Evolutionary conservation across 2,888 invertebrate species (phyloP).

Genomic region (Syrista parreyssii): DNA sequence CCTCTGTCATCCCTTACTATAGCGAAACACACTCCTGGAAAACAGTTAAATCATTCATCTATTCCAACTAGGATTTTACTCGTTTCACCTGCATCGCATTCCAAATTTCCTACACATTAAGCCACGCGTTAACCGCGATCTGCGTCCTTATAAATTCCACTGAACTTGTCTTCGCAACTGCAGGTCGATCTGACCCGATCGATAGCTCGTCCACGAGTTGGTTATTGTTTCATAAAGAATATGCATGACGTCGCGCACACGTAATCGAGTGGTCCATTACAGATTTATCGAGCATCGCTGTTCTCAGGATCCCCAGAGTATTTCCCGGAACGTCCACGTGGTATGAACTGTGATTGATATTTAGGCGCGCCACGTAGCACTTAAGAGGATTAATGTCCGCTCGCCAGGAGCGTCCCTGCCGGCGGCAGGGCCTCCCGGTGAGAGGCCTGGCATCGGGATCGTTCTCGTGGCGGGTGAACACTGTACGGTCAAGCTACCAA

Average conservation of each 20-base stretch:
- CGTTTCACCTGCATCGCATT: background rate
- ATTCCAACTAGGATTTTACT: background rate
- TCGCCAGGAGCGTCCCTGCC: conserved; percentile 29
- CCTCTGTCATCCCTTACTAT: background rate
- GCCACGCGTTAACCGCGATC: background rate
- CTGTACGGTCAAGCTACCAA: conserved; percentile 16
- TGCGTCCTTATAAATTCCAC: background rate
- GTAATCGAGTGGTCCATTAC: background rate
- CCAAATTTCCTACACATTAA: background rate
- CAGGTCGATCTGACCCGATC: too few relatives aligned
- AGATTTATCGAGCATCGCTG: background rate
- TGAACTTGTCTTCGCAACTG: background rate
- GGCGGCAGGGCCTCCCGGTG: conserved; percentile 1
- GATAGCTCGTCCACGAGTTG: background rate
- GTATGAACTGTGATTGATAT: conserved; percentile 60
- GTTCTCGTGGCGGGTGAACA: conserved; percentile 32
- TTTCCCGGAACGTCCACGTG: conserved; percentile 17
- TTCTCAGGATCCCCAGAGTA: background rate
- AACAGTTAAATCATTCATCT: background rate
- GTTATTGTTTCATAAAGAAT: too few relatives aligned
- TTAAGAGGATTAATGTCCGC: conserved; percentile 62
- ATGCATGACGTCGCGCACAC: background rate
- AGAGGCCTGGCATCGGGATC: conserved; percentile 19
- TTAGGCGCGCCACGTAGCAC: conserved; percentile 58
- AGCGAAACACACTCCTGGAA: background rate